Conservation (phyloP, 2,888 invertebrate species). For the Julus scandinavius region DNA sequence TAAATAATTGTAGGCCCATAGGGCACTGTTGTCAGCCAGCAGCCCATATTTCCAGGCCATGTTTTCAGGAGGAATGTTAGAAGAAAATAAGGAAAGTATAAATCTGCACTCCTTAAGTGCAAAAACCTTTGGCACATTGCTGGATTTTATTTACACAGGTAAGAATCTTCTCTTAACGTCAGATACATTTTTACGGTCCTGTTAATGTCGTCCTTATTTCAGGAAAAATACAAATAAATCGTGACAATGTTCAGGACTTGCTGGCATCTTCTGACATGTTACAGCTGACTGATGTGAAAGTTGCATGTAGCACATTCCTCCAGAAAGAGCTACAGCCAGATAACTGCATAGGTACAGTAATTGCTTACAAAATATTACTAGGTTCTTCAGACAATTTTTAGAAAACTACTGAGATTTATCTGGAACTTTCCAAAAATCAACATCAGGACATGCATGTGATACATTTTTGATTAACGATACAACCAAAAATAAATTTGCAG, state of each 20-base stretch:
- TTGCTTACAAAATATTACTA: not conserved
- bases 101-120: slow-evolving; percentile 50
- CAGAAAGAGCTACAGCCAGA: slow-evolving; percentile 85
- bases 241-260: slow-evolving; percentile 81
- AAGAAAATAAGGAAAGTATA: slow-evolving; percentile 44
- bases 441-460: too few species aligned
- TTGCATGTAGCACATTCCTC: slow-evolving; percentile 85
- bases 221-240: slow-evolving; percentile 52
- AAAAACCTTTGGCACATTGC: slow-evolving; percentile 42
- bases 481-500: not conserved
- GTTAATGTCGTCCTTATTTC: not conserved
- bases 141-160: slow-evolving; percentile 57
- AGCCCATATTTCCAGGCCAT: slow-evolving; percentile 57
- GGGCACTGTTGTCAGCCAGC: slow-evolving; percentile 55
- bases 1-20: slow-evolving; percentile 53
- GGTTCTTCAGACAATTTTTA: not conserved
- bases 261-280: slow-evolving; percentile 92
- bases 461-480: not conserved
- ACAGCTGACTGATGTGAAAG: slow-evolving; percentile 83
- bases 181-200: not conserved
- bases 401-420: too few species aligned
- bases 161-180: not conserved
- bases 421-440: too few species aligned
- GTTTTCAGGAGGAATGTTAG: slow-evolving; percentile 55
- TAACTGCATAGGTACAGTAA: slow-evolving; percentile 81